phyloP scores from a whole-genome alignment of 2,113 vertebrate species.

The Gopherus evgoodei region DNA sequence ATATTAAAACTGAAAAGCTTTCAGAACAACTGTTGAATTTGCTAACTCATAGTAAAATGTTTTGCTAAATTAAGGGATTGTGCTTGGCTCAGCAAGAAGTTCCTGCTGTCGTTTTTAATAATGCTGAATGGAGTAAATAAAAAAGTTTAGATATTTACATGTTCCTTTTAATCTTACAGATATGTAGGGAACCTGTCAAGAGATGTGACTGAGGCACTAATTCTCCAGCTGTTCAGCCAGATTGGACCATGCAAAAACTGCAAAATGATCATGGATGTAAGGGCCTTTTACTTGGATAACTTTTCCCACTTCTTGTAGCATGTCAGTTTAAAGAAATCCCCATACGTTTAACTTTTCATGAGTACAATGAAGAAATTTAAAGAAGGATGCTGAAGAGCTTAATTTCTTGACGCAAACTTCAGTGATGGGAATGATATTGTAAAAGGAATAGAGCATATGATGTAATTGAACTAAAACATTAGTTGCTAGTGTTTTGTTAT shows the following conservation, averaged over 20 bases:
- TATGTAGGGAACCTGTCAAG: slow-evolving; percentile 98
- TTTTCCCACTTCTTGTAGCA: accelerated
- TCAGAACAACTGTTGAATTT: neutral
- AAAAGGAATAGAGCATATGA: neutral
- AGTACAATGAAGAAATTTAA: accelerated
- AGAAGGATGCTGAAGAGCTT: neutral
- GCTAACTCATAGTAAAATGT: neutral
- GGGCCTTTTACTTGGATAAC: slow-evolving; percentile 68
- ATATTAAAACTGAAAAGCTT: neutral
- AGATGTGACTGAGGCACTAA: slow-evolving; percentile 97
- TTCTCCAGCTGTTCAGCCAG: slow-evolving; percentile 98
- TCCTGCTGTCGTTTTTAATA: neutral
- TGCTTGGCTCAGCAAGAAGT: neutral
- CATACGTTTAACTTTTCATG: accelerated
- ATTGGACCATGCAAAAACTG: slow-evolving; percentile 99
- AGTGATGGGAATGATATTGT: neutral
- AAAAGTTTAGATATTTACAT: too few relatives aligned
- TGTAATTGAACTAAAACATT: neutral
- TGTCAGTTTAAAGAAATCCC: accelerated
- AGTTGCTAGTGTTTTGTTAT: neutral
- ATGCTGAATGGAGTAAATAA: neutral
- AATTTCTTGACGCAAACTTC: neutral
- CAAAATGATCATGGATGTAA: slow-evolving; percentile 99
- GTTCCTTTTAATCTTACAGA: slow-evolving; percentile 73
- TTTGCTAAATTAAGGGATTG: neutral